These are phyloP conservation scores for Chiridota heheva DNA, from an alignment of 35 echinoderm and acorn worm genomes.

Conservation along the genomic window DNA sequence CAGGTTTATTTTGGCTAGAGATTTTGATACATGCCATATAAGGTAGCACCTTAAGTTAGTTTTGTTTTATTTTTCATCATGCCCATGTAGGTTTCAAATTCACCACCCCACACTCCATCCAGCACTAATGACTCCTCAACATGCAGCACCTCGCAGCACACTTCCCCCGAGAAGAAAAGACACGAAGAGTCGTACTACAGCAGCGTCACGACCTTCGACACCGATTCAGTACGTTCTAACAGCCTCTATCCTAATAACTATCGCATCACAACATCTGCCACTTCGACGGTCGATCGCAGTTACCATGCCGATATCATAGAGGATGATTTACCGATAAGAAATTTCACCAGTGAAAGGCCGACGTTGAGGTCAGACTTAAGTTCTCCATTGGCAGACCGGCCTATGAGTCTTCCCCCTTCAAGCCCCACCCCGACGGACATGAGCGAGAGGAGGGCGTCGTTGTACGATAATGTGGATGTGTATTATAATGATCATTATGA, in stretches of 20 bases:
- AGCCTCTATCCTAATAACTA: constrained; percentile 11
- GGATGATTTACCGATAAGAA: constrained; percentile 24
- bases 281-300: constrained; percentile 19
- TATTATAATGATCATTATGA: constrained; percentile 92
- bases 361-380: constrained; percentile 43
- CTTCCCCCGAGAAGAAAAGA: constrained; percentile 79
- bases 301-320: constrained; percentile 39
- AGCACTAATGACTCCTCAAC: constrained; percentile 61
- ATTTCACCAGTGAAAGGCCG: constrained; percentile 37
- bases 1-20: too few relatives aligned
- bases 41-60: too few relatives aligned
- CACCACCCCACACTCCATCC: constrained; percentile 56
- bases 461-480: constrained; percentile 90
- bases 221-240: constrained; percentile 43
- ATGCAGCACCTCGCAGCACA: constrained; percentile 73
- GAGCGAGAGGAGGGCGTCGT: constrained; percentile 65
- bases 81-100: constrained; percentile 27
- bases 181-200: constrained; percentile 82
- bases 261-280: constrained; percentile 34
- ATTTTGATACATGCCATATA: too few relatives aligned
- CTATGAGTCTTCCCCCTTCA: constrained; percentile 76
- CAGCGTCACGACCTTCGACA: constrained; percentile 85
- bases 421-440: constrained; percentile 64
- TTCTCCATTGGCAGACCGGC: constrained; percentile 66
- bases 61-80: too few relatives aligned